Conservation (phyloP, 2,888 invertebrate species). For the Acrobasis consociella region DNA sequence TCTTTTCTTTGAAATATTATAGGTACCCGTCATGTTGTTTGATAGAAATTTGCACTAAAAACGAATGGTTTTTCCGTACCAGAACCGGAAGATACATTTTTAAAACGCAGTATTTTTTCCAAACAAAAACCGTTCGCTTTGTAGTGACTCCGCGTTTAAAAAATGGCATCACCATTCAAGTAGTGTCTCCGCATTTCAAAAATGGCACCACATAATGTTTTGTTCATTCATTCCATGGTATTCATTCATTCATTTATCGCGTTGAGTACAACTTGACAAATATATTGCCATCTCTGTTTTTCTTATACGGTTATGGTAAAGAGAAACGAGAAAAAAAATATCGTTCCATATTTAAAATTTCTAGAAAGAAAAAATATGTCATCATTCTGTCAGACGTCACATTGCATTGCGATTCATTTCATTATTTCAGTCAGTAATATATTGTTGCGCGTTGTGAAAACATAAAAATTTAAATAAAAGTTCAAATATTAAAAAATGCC, state of each 20-base stretch:
- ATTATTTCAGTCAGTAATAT: constrained; percentile 3
- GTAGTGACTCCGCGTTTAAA: no score
- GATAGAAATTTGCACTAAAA: no score
- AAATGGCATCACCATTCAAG: no score
- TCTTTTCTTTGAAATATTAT: no score
- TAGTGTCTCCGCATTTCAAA: no score
- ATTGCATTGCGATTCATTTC: constrained; percentile 8
- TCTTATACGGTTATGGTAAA: neutral
- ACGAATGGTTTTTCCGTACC: no score
- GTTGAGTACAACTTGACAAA: neutral
- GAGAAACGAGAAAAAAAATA: neutral
- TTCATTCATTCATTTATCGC: neutral
- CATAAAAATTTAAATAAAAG: constrained; percentile 34
- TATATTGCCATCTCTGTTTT: neutral
- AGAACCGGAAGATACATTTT: no score
- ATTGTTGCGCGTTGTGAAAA: constrained; percentile 6
- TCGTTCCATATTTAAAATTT: constrained; percentile 57
- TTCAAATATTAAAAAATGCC: constrained; percentile 78
- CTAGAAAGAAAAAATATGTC: constrained; percentile 48
- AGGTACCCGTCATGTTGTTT: no score
- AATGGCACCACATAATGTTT: no score
- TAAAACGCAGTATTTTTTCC: no score
- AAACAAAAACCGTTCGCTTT: no score
- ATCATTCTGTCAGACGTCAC: constrained; percentile 23
- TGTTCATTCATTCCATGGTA: no score